Conservation (phyloP, 2,797 vertebrate genomes). For the Anas flavirostris region DNA sequence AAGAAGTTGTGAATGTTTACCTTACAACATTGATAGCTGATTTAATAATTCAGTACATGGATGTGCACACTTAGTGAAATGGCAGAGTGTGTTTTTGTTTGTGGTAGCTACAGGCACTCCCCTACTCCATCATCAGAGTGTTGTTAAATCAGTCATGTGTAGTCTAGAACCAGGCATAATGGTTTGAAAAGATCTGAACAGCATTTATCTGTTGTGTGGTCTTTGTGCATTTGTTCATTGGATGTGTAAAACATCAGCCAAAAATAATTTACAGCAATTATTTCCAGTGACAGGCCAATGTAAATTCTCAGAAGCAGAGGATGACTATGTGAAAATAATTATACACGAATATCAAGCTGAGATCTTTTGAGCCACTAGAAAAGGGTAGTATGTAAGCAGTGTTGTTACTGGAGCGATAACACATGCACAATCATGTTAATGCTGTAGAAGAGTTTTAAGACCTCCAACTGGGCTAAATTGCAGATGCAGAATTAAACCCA, state of each 20-base stretch:
- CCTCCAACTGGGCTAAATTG: not conserved
- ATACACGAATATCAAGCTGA: not conserved
- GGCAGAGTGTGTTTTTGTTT: not conserved
- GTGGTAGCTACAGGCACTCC: not conserved
- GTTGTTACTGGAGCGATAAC: not conserved
- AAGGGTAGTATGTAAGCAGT: not conserved
- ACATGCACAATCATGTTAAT: not conserved
- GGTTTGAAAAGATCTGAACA: not conserved
- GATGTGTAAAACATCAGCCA: not conserved
- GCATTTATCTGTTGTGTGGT: not conserved
- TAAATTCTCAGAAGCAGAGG: not conserved
- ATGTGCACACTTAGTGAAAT: not conserved
- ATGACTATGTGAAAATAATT: slow-evolving; percentile 31
- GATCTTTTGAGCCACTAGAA: not conserved
- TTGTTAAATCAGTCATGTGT: not conserved
- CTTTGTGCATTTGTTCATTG: not conserved
- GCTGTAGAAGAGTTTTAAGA: not conserved
- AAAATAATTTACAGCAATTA: slow-evolving; percentile 27
- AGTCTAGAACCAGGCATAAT: not conserved
- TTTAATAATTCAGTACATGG: not conserved
- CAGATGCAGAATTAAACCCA: not conserved
- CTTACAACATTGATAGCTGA: not conserved
- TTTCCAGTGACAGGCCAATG: slow-evolving; percentile 8
- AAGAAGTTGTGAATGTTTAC: not conserved
- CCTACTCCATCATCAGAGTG: not conserved